Conservation (phyloP, 1,140 invertebrate species). For the Penaeus vannamei region DNA sequence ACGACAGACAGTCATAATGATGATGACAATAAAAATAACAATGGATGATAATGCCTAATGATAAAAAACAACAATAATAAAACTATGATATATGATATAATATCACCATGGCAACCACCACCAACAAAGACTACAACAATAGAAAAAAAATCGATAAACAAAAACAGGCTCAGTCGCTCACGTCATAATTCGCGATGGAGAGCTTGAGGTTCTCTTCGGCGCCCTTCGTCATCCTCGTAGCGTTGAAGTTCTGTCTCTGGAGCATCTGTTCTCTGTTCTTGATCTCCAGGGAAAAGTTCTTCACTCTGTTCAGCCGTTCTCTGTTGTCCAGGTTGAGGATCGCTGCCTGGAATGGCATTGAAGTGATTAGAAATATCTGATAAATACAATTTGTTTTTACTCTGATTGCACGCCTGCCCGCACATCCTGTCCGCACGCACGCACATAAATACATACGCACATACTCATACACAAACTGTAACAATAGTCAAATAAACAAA, state of each 20-base stretch:
- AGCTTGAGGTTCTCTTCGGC: constrained; percentile 48
- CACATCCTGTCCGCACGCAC: no score
- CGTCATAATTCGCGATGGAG: constrained; percentile 51
- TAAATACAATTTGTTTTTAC: no score
- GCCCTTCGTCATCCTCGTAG: constrained; percentile 42
- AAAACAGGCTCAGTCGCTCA: neutral
- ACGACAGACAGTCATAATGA: no score
- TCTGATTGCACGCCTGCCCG: no score
- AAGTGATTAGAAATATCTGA: no score
- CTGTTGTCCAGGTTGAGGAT: constrained; percentile 47
- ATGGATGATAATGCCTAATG: no score
- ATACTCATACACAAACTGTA: no score
- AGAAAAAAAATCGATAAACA: neutral
- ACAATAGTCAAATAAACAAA: no score
- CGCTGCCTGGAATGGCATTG: constrained; percentile 41
- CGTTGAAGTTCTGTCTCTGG: constrained; percentile 59
- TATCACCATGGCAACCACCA: no score
- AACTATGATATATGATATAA: neutral
- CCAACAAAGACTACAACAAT: neutral
- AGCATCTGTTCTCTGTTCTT: constrained; percentile 22
- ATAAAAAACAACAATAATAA: no score
- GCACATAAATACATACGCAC: no score
- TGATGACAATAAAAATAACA: no score
- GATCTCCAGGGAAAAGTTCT: constrained; percentile 43
- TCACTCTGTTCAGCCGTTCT: constrained; percentile 48